Conservation (phyloP, 2,888 invertebrate species). For the Heliconius aoede region DNA sequence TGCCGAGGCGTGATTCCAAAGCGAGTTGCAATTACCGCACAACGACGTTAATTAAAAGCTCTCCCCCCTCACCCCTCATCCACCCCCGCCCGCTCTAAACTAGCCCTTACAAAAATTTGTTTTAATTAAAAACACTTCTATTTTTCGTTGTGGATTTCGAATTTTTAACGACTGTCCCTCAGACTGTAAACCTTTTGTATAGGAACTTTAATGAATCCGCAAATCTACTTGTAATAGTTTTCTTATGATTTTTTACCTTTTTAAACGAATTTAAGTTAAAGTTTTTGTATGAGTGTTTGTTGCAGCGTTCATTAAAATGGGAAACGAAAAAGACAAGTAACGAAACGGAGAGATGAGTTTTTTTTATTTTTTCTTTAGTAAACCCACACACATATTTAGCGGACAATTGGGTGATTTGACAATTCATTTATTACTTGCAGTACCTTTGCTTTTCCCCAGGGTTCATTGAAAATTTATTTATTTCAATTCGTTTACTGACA, state of each 20-base stretch:
- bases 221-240: slow-evolving; percentile 44
- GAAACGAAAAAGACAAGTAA: slow-evolving; percentile 13
- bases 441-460: background rate
- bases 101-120: slow-evolving; percentile 72
- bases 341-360: background rate
- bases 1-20: slow-evolving; percentile 53
- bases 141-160: slow-evolving; percentile 51
- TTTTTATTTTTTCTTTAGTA: slow-evolving; percentile 18
- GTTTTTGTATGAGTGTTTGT: slow-evolving; percentile 28
- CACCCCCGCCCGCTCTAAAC: slow-evolving; percentile 60
- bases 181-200: slow-evolving; percentile 46
- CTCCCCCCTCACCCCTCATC: slow-evolving; percentile 49
- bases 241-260: slow-evolving; percentile 37
- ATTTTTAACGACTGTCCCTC: slow-evolving; percentile 53
- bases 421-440: background rate
- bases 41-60: slow-evolving; percentile 77
- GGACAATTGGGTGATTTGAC: background rate
- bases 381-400: slow-evolving; percentile 25
- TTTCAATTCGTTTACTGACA: no score
- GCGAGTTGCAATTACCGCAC: slow-evolving; percentile 75
- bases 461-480: no score
- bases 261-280: slow-evolving; percentile 34
- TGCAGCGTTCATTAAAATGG: slow-evolving; percentile 30
- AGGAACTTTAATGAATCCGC: slow-evolving; percentile 42
- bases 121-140: slow-evolving; percentile 75